phyloP scores from a whole-genome alignment of 2,888 invertebrate genomes.

The Apamea anceps region DNA sequence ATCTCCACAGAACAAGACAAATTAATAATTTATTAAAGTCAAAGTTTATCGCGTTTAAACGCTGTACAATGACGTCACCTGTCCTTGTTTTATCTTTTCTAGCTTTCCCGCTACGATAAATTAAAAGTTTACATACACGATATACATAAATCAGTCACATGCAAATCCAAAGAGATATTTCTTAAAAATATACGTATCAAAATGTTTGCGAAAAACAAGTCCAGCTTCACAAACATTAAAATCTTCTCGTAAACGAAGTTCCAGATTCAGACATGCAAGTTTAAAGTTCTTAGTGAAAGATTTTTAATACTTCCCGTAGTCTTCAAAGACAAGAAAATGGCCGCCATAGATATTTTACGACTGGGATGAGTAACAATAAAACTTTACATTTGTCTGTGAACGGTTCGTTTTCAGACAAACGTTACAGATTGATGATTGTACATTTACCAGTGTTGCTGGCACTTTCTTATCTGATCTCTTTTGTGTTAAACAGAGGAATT shows the following conservation, averaged over 20 bases:
- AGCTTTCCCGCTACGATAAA: background rate
- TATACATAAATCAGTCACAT: background rate
- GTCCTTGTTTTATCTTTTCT: background rate
- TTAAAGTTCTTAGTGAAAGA: slow-evolving; percentile 66
- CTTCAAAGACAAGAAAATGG: slow-evolving; percentile 54
- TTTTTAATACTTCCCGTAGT: slow-evolving; percentile 66
- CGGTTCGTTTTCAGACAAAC: slow-evolving; percentile 33
- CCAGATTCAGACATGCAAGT: slow-evolving; percentile 61
- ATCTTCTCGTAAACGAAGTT: slow-evolving; percentile 61
- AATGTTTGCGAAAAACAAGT: slow-evolving; percentile 25
- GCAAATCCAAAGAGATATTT: slow-evolving; percentile 14
- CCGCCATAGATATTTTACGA: slow-evolving; percentile 58
- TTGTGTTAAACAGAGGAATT: slow-evolving; percentile 27
- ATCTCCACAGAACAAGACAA: background rate
- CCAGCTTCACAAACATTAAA: slow-evolving; percentile 58
- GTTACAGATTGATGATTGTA: slow-evolving; percentile 46
- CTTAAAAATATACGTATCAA: slow-evolving; percentile 10
- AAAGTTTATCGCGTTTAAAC: background rate
- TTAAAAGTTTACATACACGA: background rate
- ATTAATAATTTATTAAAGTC: background rate
- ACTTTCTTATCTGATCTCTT: slow-evolving; percentile 27
- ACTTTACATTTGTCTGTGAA: slow-evolving; percentile 50
- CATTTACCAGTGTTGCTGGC: slow-evolving; percentile 38
- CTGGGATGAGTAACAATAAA: slow-evolving; percentile 51
- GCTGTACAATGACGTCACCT: background rate